These are phyloP conservation scores for Abrostola tripartita DNA, from an alignment of 2,888 invertebrate genomes.

Conservation along the genomic window DNA sequence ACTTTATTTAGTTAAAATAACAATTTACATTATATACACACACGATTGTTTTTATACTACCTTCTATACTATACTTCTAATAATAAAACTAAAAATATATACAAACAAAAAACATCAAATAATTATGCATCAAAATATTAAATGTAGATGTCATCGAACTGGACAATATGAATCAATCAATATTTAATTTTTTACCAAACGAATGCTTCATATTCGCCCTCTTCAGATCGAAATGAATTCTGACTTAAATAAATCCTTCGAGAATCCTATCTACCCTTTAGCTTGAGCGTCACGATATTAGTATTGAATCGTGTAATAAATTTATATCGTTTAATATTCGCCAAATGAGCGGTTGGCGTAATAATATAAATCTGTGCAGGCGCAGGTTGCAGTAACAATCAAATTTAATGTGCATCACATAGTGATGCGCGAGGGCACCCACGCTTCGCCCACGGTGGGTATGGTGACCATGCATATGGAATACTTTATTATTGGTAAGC, in stretches of 20 bases:
- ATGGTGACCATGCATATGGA: constrained; percentile 61
- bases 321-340: constrained; percentile 63
- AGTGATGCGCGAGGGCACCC: constrained; percentile 77
- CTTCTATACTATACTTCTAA: too few relatives aligned
- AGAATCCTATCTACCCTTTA: constrained; percentile 47
- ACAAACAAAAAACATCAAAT: too few relatives aligned
- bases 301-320: constrained; percentile 64
- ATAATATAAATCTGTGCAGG: constrained; percentile 68
- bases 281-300: constrained; percentile 60
- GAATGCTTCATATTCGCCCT: too few relatives aligned
- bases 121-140: too few relatives aligned
- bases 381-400: constrained; percentile 77
- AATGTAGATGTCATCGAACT: not conserved
- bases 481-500: constrained; percentile 26
- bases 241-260: not conserved
- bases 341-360: constrained; percentile 64
- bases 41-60: too few relatives aligned
- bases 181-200: not conserved
- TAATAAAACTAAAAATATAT: too few relatives aligned
- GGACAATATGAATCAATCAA: not conserved
- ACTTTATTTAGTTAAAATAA: too few relatives aligned
- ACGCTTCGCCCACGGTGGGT: constrained; percentile 77
- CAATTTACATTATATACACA: too few relatives aligned
- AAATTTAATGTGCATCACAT: constrained; percentile 80
- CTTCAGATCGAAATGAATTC: not conserved